These are phyloP conservation scores for Drosophila merina DNA, from an alignment of 2,888 invertebrate genomes.

Conservation along the genomic window DNA sequence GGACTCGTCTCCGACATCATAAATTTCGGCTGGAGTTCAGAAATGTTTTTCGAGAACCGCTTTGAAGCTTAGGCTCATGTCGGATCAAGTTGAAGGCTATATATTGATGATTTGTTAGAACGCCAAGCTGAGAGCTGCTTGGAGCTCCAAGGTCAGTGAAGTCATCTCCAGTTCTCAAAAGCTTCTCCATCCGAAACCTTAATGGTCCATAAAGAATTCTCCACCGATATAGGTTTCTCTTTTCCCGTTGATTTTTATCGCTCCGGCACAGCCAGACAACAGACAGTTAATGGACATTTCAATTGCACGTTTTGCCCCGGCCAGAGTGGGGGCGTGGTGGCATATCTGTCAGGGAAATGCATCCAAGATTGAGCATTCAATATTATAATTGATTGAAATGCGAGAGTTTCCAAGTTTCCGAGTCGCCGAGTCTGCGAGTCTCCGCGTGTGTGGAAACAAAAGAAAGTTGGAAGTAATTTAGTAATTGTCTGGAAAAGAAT, in stretches of 20 bases:
- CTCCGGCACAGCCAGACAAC: slow-evolving; percentile 16
- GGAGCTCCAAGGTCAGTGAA: slow-evolving; percentile 46
- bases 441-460: slow-evolving; percentile 25
- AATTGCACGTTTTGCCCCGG: slow-evolving; percentile 35
- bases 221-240: slow-evolving; percentile 26
- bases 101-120: no score
- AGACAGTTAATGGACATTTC: slow-evolving; percentile 42
- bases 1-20: slow-evolving; percentile 1
- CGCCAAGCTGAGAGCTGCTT: neutral
- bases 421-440: neutral
- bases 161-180: slow-evolving; percentile 30
- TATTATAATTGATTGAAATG: slow-evolving; percentile 36
- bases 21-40: slow-evolving; percentile 1
- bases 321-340: slow-evolving; percentile 20
- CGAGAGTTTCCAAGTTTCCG: slow-evolving; percentile 1
- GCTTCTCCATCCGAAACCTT: slow-evolving; percentile 20
- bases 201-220: slow-evolving; percentile 34
- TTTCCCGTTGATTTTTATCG: slow-evolving; percentile 56
- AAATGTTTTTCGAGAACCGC: slow-evolving; percentile 2
- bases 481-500: slow-evolving; percentile 23
- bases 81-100: slow-evolving; percentile 36
- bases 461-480: slow-evolving; percentile 19
- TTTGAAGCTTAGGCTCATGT: slow-evolving; percentile 19
- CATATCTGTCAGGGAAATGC: slow-evolving; percentile 40
- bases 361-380: slow-evolving; percentile 43